These are phyloP conservation scores for Scaptomyza reducta DNA, from an alignment of 2,888 invertebrate species.

Conservation along the genomic window DNA sequence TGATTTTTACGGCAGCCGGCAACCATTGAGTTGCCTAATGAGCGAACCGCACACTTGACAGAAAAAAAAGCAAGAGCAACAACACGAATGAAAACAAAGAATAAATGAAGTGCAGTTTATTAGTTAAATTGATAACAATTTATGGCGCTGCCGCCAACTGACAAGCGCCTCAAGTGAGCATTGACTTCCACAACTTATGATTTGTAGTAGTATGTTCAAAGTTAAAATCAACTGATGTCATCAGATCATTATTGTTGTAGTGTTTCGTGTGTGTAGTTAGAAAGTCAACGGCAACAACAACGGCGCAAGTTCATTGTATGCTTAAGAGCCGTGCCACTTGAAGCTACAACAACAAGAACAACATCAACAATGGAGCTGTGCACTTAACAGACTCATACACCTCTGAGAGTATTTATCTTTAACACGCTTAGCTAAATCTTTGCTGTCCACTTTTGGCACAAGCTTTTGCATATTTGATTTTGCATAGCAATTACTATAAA, in stretches of 20 bases:
- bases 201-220: conserved; percentile 13
- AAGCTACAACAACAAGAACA: conserved; percentile 26
- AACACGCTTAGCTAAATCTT: conserved; percentile 46
- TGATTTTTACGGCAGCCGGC: conserved; percentile 58
- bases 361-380: conserved; percentile 35
- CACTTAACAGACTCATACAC: conserved; percentile 31
- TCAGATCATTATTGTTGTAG: conserved; percentile 31
- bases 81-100: conserved; percentile 2
- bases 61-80: conserved; percentile 6
- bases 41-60: conserved; percentile 32
- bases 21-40: conserved; percentile 46
- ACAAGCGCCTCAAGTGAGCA: conserved; percentile 21
- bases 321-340: conserved; percentile 47
- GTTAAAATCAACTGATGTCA: conserved; percentile 51
- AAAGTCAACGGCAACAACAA: conserved; percentile 19
- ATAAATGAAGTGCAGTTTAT: conserved; percentile 53
- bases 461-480: conserved; percentile 61
- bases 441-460: conserved; percentile 53
- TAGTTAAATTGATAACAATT: conserved; percentile 61
- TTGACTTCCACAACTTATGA: conserved; percentile 20
- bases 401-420: conserved; percentile 56
- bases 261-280: conserved; percentile 1
- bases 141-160: conserved; percentile 22
- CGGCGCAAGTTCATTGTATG: conserved; percentile 60
- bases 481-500: conserved; percentile 48